These are phyloP conservation scores for Cryptus viduatorius DNA, from an alignment of 2,888 invertebrate species.

Conservation along the genomic window DNA sequence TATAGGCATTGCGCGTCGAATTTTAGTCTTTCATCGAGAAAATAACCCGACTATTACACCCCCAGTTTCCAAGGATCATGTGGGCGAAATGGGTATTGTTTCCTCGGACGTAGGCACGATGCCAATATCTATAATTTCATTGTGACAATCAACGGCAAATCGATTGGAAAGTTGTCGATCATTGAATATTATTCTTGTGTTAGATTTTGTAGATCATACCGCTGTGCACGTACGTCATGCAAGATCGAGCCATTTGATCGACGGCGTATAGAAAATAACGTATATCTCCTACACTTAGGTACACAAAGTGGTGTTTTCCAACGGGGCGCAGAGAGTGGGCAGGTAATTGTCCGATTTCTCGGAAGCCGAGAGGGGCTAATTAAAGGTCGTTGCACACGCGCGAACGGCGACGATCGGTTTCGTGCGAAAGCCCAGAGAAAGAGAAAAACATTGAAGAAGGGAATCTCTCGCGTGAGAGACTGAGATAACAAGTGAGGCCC, in stretches of 20 bases:
- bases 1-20: not conserved
- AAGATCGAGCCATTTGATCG: conserved; percentile 60
- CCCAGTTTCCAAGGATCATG: not conserved
- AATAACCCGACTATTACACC: conserved; percentile 11
- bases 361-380: conserved; percentile 64
- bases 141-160: conserved; percentile 49
- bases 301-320: conserved; percentile 31
- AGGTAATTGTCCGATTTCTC: conserved; percentile 68
- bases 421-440: conserved; percentile 28
- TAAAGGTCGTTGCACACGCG: conserved; percentile 63
- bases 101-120: not conserved
- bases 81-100: not conserved
- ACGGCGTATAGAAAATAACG: not conserved
- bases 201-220: conserved; percentile 10
- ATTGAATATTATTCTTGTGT: conserved; percentile 21
- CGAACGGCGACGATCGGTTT: conserved; percentile 41
- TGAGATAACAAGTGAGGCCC: not conserved
- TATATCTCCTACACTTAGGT: conserved; percentile 1
- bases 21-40: not conserved
- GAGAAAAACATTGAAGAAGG: conserved; percentile 6
- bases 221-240: conserved; percentile 61
- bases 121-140: conserved; percentile 53
- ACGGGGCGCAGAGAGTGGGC: conserved; percentile 53
- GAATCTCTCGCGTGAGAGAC: not conserved
- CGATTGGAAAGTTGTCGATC: conserved; percentile 55